phyloP scores from a whole-genome alignment of 2,888 invertebrate species.

The Strigamia crassipes region DNA sequence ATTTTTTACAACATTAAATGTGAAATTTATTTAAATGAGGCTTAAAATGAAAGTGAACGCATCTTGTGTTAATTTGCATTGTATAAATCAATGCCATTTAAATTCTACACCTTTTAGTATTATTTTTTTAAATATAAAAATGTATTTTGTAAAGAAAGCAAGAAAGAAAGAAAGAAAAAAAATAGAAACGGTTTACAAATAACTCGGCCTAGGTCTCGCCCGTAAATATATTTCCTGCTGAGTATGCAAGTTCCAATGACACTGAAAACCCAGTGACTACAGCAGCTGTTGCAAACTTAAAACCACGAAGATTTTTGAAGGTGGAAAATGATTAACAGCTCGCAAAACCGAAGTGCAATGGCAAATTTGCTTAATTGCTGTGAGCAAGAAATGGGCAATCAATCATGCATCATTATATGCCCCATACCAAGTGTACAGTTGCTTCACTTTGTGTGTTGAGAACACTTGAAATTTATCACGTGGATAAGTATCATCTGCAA shows the following conservation, averaged over 20 bases:
- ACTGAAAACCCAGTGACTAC: background rate
- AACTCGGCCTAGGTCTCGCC: slow-evolving; percentile 2
- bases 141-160: background rate
- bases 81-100: background rate
- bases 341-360: background rate
- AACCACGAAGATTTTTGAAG: slow-evolving; percentile 16
- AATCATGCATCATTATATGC: background rate
- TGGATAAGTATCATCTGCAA: background rate
- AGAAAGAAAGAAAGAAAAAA: background rate
- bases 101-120: background rate
- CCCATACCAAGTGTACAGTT: background rate
- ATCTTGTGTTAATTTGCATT: background rate
- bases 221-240: slow-evolving; percentile 16
- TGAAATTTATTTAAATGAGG: background rate
- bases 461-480: background rate
- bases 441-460: background rate
- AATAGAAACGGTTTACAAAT: background rate
- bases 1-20: background rate
- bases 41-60: background rate
- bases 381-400: slow-evolving; percentile 6
- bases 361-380: slow-evolving; percentile 6
- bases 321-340: slow-evolving; percentile 6
- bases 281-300: background rate
- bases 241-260: slow-evolving; percentile 12
- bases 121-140: background rate